These are phyloP conservation scores for Microchirus variegatus DNA, from an alignment of 2,797 vertebrate species.

Conservation along the genomic window DNA sequence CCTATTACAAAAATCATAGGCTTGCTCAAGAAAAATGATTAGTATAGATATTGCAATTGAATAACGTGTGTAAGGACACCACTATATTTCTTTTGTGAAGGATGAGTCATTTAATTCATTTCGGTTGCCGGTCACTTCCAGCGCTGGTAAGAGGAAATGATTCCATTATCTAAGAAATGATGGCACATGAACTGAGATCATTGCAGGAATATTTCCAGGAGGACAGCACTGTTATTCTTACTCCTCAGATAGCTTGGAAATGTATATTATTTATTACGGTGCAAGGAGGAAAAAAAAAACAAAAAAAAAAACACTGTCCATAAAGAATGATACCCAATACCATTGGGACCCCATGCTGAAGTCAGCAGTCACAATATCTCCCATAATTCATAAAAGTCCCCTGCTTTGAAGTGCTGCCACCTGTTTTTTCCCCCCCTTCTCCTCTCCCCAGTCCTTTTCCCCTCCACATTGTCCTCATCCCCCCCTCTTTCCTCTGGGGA, in stretches of 20 bases:
- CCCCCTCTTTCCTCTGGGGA: conserved; percentile 43
- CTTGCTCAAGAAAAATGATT: conserved; percentile 33
- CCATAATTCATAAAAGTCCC: conserved; percentile 66
- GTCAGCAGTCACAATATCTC: conserved; percentile 60
- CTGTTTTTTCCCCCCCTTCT: conserved; percentile 60
- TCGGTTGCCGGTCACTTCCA: conserved; percentile 63
- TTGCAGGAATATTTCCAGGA: conserved; percentile 51
- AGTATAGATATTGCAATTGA: conserved; percentile 53
- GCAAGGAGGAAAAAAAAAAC: conserved; percentile 3
- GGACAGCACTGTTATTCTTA: conserved; percentile 38
- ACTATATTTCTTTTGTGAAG: conserved; percentile 61
- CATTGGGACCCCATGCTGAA: conserved; percentile 51
- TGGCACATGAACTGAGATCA: conserved; percentile 58
- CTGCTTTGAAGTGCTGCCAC: conserved; percentile 69
- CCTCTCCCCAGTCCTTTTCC: conserved; percentile 13
- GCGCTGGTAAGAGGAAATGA: conserved; percentile 46
- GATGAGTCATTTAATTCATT: conserved; percentile 61
- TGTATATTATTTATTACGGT: conserved; percentile 57
- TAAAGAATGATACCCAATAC: conserved; percentile 63
- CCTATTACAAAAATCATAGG: conserved; percentile 32
- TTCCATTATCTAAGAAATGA: conserved; percentile 46
- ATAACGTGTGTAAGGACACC: conserved; percentile 45
- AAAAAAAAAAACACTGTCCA: conserved; percentile 36
- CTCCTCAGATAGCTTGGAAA: conserved; percentile 37
- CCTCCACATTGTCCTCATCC: conserved; percentile 32